Base-by-base conservation (phyloP, 2,113 vertebrate genomes). In the Turnix velox region DNA sequence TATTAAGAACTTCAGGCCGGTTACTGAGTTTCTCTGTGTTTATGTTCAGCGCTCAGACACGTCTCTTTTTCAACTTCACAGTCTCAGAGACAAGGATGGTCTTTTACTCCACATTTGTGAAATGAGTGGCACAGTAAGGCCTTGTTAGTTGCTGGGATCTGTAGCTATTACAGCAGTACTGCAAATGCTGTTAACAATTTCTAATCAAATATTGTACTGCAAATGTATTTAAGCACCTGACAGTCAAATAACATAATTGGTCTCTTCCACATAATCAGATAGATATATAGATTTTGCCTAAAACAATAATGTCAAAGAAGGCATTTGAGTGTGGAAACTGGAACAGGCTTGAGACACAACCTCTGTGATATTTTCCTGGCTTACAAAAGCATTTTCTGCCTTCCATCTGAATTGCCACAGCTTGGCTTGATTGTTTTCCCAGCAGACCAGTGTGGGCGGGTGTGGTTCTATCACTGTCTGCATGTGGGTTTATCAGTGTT, bases 241-340 rank as follows among this genome's bases (percentile, higher is more conserved):
- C 22, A 43, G 66, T 84, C 77, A 82, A 94, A 63, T 72, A 90
- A 89, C 8, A 0, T 61, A 84, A 82, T n/a, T 69, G 69, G 62
- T 66, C 74, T 66, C 39, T 31, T 54, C 62, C 74, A 85, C 63
- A 49, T 65, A 72, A 62, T 77, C 74, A 92, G n/a, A n/a, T n/a
- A 77, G 58, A 54, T 74, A n/a, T n/a, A n/a, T 62, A 71, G 63
- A 76, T 92, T 95, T 83, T 74, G 59, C 78, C 85, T 76, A 54
- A 81, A 92, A 92, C 55, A 90, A 2, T 61, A 57, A 46, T 5
- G 7, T 15, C 76, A 35, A 88, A 73, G 58, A 72, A 88, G 23
- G 43, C 30, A 35, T 63, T 55, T 58, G 42, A 52, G 24, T 27
- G 14, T 57, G 62, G 77, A 82, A 87, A 48, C 31, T 37, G 45